phyloP scores from a whole-genome alignment of 2,113 vertebrate species.

The Lagenorhynchus albirostris region DNA sequence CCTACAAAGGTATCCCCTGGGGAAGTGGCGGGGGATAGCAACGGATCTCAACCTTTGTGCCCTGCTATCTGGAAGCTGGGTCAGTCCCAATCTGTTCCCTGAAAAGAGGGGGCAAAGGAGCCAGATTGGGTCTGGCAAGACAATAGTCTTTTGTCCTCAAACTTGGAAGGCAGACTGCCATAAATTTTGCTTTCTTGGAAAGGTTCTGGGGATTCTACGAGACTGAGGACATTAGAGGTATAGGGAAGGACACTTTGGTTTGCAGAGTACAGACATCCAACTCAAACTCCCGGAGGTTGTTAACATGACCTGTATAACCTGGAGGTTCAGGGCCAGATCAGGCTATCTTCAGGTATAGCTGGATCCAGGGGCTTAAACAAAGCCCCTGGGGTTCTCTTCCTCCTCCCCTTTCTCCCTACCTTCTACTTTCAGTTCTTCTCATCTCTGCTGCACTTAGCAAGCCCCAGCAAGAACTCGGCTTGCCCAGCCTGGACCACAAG shows the following conservation, averaged over 20 bases:
- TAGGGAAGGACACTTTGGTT: background rate
- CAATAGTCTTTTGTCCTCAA: background rate
- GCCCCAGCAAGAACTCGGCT: fast-evolving
- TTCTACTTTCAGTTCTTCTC: background rate
- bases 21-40: fast-evolving
- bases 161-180: background rate
- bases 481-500: background rate
- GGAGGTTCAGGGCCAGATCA: fast-evolving
- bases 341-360: background rate
- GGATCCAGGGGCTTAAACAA: background rate
- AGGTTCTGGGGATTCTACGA: background rate
- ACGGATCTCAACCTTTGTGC: background rate
- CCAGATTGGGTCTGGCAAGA: background rate
- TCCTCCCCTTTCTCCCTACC: background rate
- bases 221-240: background rate
- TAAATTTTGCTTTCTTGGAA: background rate
- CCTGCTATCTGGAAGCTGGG: background rate
- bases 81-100: background rate
- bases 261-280: background rate
- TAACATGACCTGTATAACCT: fast-evolving
- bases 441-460: background rate
- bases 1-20: background rate
- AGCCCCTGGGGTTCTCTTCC: background rate
- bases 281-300: background rate
- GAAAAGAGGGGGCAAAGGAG: background rate